These are phyloP conservation scores for Struthidea cinerea DNA, from an alignment of 2,113 vertebrate genomes.

Conservation along the genomic window DNA sequence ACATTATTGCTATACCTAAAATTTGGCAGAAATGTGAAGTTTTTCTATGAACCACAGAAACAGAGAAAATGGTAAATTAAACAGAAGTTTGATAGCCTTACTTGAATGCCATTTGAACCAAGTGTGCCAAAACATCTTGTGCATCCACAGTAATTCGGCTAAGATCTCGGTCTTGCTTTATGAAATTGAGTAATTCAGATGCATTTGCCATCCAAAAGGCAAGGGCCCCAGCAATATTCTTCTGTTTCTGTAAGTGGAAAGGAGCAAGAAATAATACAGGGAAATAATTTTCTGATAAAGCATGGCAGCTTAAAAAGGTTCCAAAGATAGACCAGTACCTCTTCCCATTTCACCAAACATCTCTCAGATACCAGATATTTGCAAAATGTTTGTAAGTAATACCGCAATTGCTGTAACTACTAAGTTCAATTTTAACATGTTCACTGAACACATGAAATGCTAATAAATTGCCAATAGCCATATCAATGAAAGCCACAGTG, in stretches of 20 bases:
- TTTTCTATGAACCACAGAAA: neutral
- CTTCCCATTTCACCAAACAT: slow-evolving; percentile 58
- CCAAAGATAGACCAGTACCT: slow-evolving; percentile 85
- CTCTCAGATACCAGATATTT: slow-evolving; percentile 82
- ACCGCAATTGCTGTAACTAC: neutral
- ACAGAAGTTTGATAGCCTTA: slow-evolving; percentile 46
- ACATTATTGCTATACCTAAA: neutral
- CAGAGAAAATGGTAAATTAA: neutral
- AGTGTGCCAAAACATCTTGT: slow-evolving; percentile 93
- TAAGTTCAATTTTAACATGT: slow-evolving; percentile 2
- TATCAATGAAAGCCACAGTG: neutral
- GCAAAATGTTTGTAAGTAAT: slow-evolving; percentile 29
- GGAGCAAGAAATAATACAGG: neutral
- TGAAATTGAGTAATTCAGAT: slow-evolving; percentile 95
- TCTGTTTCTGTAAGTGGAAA: slow-evolving; percentile 88
- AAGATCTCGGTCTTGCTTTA: slow-evolving; percentile 96
- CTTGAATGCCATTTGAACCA: slow-evolving; percentile 99
- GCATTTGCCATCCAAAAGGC: slow-evolving; percentile 99
- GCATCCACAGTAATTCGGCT: slow-evolving; percentile 92
- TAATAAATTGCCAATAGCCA: neutral
- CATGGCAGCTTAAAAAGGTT: slow-evolving; percentile 62
- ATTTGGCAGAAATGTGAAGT: neutral
- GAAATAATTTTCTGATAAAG: neutral
- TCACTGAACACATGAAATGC: neutral
- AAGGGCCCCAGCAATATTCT: slow-evolving; percentile 96